A percentile compares a stretch with the other conserved stretches of the same genome.
These are phyloP conservation scores for Hirtodrosophila alboralis DNA, from an alignment of 2,888 invertebrate species.

Conservation along the genomic window DNA sequence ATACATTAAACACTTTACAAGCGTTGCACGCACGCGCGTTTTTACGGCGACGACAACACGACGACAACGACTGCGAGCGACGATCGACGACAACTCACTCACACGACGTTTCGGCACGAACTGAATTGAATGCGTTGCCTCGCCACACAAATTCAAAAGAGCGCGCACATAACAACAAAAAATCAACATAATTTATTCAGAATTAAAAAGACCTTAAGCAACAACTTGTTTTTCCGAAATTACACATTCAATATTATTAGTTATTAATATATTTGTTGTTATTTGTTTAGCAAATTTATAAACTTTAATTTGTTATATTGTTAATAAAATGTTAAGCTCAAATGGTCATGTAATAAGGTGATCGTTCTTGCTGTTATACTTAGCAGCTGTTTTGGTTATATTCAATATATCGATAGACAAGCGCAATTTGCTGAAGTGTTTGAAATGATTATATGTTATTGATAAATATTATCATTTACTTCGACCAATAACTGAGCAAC, in stretches of 20 bases:
- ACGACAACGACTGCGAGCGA: constrained; percentile 6
- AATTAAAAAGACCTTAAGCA: no score
- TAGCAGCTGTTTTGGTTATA: constrained; percentile 1
- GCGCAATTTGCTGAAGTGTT: no score
- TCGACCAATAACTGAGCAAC: no score
- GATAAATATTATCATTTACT: no score
- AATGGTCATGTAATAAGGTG: constrained; percentile 12
- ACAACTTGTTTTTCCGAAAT: no score
- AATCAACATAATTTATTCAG: no score
- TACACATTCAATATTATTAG: background rate
- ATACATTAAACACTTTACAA: constrained; percentile 10
- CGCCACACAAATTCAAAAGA: constrained; percentile 8
- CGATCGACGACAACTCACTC: constrained; percentile 46
- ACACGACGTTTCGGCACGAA: constrained; percentile 59
- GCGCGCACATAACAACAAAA: constrained; percentile 3
- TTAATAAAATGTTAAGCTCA: constrained; percentile 17
- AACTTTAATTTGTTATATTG: constrained; percentile 9
- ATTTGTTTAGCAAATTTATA: background rate
- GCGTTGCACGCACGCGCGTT: constrained; percentile 60
- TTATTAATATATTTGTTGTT: background rate
- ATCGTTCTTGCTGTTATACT: constrained; percentile 7
- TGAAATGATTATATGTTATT: no score
- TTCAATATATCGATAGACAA: no score
- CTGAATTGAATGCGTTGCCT: constrained; percentile 36
- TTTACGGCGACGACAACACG: constrained; percentile 4